Percentiles rank a stretch among this genome's conserved stretches.
Evolutionary conservation across 2,797 vertebrate species (phyloP).

Genomic region (Syncerus caffer): DNA sequence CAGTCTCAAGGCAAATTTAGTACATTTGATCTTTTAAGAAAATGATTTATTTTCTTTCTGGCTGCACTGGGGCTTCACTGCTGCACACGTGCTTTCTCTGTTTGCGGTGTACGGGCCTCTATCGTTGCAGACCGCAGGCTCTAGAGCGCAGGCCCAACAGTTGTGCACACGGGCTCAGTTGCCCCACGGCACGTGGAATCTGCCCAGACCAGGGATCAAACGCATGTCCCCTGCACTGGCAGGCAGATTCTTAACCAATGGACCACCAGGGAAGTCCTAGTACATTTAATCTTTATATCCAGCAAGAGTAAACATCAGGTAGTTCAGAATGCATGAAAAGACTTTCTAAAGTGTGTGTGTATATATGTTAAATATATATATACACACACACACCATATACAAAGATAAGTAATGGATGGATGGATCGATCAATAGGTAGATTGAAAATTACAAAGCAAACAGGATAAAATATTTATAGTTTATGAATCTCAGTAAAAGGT

Average conservation of each 20-base stretch:
- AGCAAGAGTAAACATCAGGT: not conserved
- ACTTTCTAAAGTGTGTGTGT: not conserved
- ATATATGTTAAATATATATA: not conserved
- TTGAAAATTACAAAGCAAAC: not conserved
- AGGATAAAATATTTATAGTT: not conserved
- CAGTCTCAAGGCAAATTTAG: not conserved
- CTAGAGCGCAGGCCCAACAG: rapidly evolving
- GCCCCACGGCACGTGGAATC: not conserved
- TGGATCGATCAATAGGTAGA: not conserved
- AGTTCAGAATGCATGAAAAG: not conserved
- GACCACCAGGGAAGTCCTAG: not conserved
- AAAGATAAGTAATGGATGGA: not conserved
- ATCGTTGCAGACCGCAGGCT: not conserved
- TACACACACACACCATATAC: not conserved
- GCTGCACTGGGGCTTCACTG: not conserved
- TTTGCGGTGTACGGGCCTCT: not conserved
- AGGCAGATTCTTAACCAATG: not conserved
- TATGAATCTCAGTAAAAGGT: not conserved
- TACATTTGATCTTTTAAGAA: not conserved
- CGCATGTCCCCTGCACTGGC: not conserved
- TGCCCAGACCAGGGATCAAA: not conserved
- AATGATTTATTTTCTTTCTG: not conserved
- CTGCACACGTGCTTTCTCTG: not conserved
- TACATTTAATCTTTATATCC: not conserved
- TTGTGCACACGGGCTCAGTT: not conserved